Evolutionary conservation across 2,797 vertebrate species (phyloP), one percentile per base, ranked within the genome.

Genomic region (Telmatherina bonti): DNA sequence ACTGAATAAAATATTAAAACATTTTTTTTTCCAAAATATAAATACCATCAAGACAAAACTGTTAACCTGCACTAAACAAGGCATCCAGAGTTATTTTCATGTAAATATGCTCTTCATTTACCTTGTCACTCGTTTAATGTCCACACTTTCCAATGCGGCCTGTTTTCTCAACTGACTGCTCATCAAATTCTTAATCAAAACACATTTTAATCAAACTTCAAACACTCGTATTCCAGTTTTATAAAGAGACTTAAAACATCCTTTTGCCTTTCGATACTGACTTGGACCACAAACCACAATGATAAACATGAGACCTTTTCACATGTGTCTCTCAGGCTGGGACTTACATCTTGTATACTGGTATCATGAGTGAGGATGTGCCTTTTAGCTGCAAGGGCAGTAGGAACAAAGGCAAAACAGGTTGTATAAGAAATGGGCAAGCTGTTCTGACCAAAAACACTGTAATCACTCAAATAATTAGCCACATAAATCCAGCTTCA

Each of bases 231-330:
- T 78, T 85, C 67, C 81, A 74, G 60, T 74, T 43, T 63, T 3
- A 70, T 38, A 20, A 66, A 56, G 9, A n/a, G 20, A 15, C 10
- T 16, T 0, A 51, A 0, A 1, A 35, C n/a, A 30, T 66, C 45
- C 33, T 5, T 61, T 57, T 33, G 67, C 7, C 16, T 0, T 29
- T 33, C 67, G 82, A 87, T 62, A 85, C 75, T 56, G 43, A 67
- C 38, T 72, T 26, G 43, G 20, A 38, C 20, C 15, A 13, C 12
- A 27, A 52, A 47, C 38, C 33, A 20, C 51, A 51, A 9, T 55
- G 62, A 65, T 62, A 80, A 71, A 75, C 62, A 58, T 4, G 2
- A 20, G 18, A 45, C 6, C 41, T 45, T 45, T 45, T 20, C 41
- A 45, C 41, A 45, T 20, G 41, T 20, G 41, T 7, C 18, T 45